Evolutionary conservation across 2,113 vertebrate genomes (phyloP), one percentile per base, ranked within the genome.

Genomic region (Struthio camelus): DNA sequence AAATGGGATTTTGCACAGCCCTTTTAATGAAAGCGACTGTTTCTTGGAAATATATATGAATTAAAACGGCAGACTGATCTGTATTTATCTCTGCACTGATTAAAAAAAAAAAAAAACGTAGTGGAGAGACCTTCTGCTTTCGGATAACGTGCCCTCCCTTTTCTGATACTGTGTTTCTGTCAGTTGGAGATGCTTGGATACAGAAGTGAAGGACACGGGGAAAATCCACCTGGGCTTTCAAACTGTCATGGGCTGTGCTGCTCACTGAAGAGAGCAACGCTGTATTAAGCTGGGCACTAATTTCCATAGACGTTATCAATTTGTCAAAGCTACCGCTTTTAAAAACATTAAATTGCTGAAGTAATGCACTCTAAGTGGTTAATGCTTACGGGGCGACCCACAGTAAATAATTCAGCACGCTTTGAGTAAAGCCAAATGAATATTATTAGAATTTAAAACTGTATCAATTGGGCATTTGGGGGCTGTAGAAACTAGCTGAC

Each of bases 161-260:
- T 87, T 93, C 90, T 91, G 94, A 86, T 95, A 94, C 67, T 94
- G 56, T 18, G 78, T 95, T 96, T 91, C 64, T 96, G 92, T 93
- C 94, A 93, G 82, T 91, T 90, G 77, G 91, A 94, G 85, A 78
- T 93, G 96, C 92, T 78, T 40, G 82, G 66, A 66, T 48, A 82
- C 87, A 80, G 87, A 67, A 1, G 2, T 94, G 96, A 90, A 80
- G 92, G 93, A 96, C 28, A 2, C 64, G 30, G 85, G 73, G 93
- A 91, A 94, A 96, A 85, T 75, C 85, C 83, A 59, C 69, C 48
- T 96, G 64, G 50, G 61, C 96, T 91, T 93, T 85, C 67, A n/a
- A n/a, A n/a, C 82, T 93, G 90, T 90, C 65, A 6, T 19, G 81
- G 93, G 66, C 90, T 58, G 46, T 11, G 58, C 91, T 69, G 83